These are phyloP conservation scores for Aldrovandia affinis DNA, from an alignment of 2,797 vertebrate genomes.

Conservation along the genomic window DNA sequence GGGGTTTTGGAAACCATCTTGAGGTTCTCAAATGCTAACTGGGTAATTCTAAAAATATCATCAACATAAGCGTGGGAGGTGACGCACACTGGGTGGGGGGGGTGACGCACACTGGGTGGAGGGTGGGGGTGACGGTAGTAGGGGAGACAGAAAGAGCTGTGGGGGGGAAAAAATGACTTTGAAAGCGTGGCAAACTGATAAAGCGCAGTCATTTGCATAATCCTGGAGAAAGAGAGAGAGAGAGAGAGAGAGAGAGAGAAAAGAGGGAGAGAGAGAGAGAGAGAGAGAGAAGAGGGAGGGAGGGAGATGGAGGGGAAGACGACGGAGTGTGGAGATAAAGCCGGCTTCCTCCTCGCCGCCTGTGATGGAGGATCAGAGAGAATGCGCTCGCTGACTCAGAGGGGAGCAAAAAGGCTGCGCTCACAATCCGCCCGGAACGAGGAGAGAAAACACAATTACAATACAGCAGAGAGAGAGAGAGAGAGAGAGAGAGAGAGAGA, in stretches of 20 bases:
- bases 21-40: neutral
- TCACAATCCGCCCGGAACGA: neutral
- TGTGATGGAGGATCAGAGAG: slow-evolving; percentile 20
- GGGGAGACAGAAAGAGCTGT: slow-evolving; percentile 34
- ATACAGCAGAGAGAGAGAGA: neutral
- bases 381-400: slow-evolving; percentile 10
- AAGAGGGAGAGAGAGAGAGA: neutral
- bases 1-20: neutral
- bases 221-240: slow-evolving; percentile 30
- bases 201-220: slow-evolving; percentile 50
- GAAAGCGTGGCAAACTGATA: slow-evolving; percentile 38
- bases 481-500: slow-evolving; percentile 19
- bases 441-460: neutral
- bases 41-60: slow-evolving; percentile 18
- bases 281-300: neutral
- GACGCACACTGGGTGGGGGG: slow-evolving; percentile 49
- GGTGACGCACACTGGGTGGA: slow-evolving; percentile 52
- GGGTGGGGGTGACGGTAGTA: slow-evolving; percentile 28
- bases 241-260: no score
- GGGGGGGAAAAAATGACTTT: slow-evolving; percentile 49
- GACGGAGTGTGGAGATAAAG: neutral
- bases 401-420: neutral
- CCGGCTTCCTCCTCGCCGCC: neutral
- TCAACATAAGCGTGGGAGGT: slow-evolving; percentile 29
- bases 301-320: neutral